A percentile compares a stretch with the other conserved stretches of the same genome.
Evolutionary conservation across 2,113 vertebrate species (phyloP).

Genomic region (Scopus umbretta): DNA sequence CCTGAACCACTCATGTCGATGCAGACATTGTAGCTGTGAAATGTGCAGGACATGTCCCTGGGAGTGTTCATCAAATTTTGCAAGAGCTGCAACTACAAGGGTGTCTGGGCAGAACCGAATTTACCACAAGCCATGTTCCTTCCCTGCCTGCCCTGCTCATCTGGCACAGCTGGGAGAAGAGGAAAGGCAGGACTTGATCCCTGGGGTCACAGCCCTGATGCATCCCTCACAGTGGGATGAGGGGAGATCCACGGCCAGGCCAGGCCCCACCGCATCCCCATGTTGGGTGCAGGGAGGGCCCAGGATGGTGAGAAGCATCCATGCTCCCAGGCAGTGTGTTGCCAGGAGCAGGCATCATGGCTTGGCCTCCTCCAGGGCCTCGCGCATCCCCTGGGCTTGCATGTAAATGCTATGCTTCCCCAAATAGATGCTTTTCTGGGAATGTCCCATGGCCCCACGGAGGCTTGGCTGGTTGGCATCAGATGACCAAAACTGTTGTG

Average conservation of each 20-base stretch:
- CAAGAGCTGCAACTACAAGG: neutral
- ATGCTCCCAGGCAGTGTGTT: fast-evolving
- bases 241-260: neutral
- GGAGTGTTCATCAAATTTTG: neutral
- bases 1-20: neutral
- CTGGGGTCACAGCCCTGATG: fast-evolving
- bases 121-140: neutral
- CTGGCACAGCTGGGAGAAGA: neutral
- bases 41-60: neutral
- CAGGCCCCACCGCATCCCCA: fast-evolving
- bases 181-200: neutral
- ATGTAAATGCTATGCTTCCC: slow-evolving; percentile 19
- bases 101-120: neutral
- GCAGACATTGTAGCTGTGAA: neutral
- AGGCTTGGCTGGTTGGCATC: slow-evolving; percentile 19
- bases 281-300: neutral
- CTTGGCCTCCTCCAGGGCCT: neutral
- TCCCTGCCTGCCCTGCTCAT: neutral
- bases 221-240: neutral
- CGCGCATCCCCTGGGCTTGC: neutral
- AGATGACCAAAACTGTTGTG: slow-evolving; percentile 23
- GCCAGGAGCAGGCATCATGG: neutral
- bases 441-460: neutral
- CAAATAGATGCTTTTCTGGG: slow-evolving; percentile 66
- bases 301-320: neutral